Evolutionary conservation across 1,140 invertebrate species (phyloP), one percentile per base, ranked within the genome.

Genomic region (Drosophila orosa): DNA sequence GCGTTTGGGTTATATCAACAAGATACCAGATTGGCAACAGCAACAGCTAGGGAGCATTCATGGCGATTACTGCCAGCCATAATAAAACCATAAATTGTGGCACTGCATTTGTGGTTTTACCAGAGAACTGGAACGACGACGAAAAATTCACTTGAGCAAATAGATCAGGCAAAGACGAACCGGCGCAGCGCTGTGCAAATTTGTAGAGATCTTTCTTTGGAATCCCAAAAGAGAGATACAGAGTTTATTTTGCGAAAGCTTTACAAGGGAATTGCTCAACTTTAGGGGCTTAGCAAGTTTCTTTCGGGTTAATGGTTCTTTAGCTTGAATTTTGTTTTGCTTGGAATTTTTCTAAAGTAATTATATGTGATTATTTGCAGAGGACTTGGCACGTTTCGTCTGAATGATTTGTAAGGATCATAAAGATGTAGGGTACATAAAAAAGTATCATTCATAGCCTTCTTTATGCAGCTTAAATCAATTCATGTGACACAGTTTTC

Each of bases 1-100:
- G 50, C 42, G 31, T 71, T 37, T 58, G 42, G 68, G 68, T 33
- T 48, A 71, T 33, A 69, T 71, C 68, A 71, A 71, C 48, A 58
- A 45, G 50, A 69, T 71, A 69, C 61, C 62, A 42, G 13, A 33
- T 33, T 27, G 47, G 17, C 50, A 58, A 39, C 52, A 24, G 56
- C 25, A 22, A 10, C 10, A 45, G 22, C 13, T 6, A 47, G 24
- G 10, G 10, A 44, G 25, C 40, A 29, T 29, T 62, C 24, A 39
- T 15, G 27, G 17, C 31, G 2, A 29, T 42, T 33, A 10, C 24
- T 37, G 33, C 39, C 35, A n/a, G 19, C 12, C 27, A 25, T 47
- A 47, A 45, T 54, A 68, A 67, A 67, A 24, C 61, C 33, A n/a
- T 39, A 33, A 66, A 45, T 39, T 29, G 25, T 50, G 25, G 0